Evolutionary conservation across 2,797 vertebrate species (phyloP), one percentile per base, ranked within the genome.

Genomic region (Hephaestus fuliginosus): DNA sequence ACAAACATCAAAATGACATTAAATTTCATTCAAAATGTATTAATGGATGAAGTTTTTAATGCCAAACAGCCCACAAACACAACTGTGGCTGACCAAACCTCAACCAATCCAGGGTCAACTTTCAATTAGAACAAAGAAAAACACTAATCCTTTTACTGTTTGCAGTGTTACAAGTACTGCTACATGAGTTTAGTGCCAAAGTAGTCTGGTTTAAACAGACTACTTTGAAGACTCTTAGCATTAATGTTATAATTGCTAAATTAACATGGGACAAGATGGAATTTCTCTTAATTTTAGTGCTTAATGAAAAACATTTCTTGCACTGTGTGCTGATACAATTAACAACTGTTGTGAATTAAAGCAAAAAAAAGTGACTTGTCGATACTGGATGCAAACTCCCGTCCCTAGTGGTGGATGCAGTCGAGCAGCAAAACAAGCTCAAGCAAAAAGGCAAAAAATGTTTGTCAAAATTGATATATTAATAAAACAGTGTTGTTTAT

Each of bases 191-290:
- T 9, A 51, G 18, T 49, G 48, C 17, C 17, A 52, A 20, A 25
- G 25, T 25, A 25, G 25, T 25, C 25, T 25, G 25, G 25, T 25
- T 2, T 25, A 25, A 15, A 44, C 4, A 17, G 44, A 46, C 44
- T 15, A 83, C 79, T 64, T 71, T 56, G 20, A 85, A 61, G 77
- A 75, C 74, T 36, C 15, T 48, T 48, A 48, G 46, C 46, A 7
- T 49, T 2, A 18, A 3, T 10, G 20, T 51, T 20, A 20, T 18
- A 20, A 51, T n/a, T 49, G 14, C 46, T 48, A 48, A 48, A 48
- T 48, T 18, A 51, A 1, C 49, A n/a, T n/a, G 10, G 3, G 7
- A 51, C 7, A 36, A 3, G 25, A 25, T 25, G 46, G 18, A 49
- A 49, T 17, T 48, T 48, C 15, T 17, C 46, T 7, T 7, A 18